Evolutionary conservation across 2,797 vertebrate genomes (phyloP).

Genomic region (Schizothorax lantsangensis): DNA sequence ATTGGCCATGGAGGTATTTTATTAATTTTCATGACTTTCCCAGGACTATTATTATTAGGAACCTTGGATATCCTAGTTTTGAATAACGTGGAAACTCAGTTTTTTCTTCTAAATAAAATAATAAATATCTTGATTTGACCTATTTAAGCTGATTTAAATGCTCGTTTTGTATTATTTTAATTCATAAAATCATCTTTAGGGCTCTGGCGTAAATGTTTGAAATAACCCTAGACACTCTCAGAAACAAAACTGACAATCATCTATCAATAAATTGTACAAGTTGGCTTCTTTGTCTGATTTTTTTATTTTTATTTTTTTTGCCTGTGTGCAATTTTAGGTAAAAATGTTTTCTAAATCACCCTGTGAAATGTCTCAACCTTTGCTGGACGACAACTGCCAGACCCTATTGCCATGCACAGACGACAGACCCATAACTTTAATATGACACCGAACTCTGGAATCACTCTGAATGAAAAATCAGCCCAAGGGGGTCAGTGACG

Average conservation of each 20-base stretch:
- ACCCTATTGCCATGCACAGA: conserved; percentile 25
- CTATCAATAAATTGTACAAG: neutral
- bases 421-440: conserved; percentile 45
- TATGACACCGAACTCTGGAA: conserved; percentile 50
- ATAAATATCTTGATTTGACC: neutral
- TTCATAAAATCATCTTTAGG: neutral
- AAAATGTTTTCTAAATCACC: conserved; percentile 12
- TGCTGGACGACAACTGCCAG: neutral
- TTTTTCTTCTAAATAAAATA: neutral
- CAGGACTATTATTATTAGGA: neutral
- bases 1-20: neutral
- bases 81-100: neutral
- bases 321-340: neutral
- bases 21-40: neutral
- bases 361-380: conserved; percentile 40
- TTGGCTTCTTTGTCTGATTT: neutral
- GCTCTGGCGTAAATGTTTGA: conserved; percentile 54
- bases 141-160: neutral
- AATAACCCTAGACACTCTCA: conserved; percentile 69
- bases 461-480: conserved; percentile 74
- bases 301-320: neutral
- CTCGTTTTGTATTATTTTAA: neutral
- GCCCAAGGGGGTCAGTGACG: conserved; percentile 75
- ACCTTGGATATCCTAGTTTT: neutral
- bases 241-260: conserved; percentile 64